These are phyloP conservation scores for Brachyistius frenatus DNA, from an alignment of 2,113 vertebrate genomes.

Conservation along the genomic window DNA sequence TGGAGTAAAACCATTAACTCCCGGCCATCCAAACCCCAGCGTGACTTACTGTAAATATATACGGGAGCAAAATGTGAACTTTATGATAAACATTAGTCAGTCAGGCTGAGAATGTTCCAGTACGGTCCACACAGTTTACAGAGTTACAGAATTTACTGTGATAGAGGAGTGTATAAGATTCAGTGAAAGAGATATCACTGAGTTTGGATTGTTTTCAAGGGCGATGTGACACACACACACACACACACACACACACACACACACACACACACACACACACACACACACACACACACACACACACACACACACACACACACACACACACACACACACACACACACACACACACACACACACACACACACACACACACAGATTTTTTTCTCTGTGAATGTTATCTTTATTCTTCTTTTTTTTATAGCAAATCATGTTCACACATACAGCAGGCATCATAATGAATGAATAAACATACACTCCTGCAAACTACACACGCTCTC, in stretches of 20 bases:
- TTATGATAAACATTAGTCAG: slow-evolving; percentile 60
- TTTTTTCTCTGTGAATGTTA: slow-evolving; percentile 17
- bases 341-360: slow-evolving; percentile 4
- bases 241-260: slow-evolving; percentile 12
- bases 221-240: neutral
- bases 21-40: slow-evolving; percentile 13
- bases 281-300: neutral
- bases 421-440: slow-evolving; percentile 31
- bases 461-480: slow-evolving; percentile 24
- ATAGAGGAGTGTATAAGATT: neutral
- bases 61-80: slow-evolving; percentile 4
- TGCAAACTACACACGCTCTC: neutral
- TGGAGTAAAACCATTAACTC: slow-evolving; percentile 34
- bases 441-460: slow-evolving; percentile 11
- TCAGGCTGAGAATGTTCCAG: slow-evolving; percentile 32
- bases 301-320: slow-evolving; percentile 13
- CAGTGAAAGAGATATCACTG: slow-evolving; percentile 5
- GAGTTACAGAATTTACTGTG: neutral
- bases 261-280: slow-evolving; percentile 2
- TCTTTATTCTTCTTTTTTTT: slow-evolving; percentile 23
- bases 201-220: slow-evolving; percentile 38
- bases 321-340: slow-evolving; percentile 4
- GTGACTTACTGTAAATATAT: neutral
- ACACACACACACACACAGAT: neutral
- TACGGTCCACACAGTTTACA: slow-evolving; percentile 2